Evolutionary conservation across 1,140 invertebrate species (phyloP), one percentile per base, ranked within the genome.

Genomic region (Laupala kohalensis): DNA sequence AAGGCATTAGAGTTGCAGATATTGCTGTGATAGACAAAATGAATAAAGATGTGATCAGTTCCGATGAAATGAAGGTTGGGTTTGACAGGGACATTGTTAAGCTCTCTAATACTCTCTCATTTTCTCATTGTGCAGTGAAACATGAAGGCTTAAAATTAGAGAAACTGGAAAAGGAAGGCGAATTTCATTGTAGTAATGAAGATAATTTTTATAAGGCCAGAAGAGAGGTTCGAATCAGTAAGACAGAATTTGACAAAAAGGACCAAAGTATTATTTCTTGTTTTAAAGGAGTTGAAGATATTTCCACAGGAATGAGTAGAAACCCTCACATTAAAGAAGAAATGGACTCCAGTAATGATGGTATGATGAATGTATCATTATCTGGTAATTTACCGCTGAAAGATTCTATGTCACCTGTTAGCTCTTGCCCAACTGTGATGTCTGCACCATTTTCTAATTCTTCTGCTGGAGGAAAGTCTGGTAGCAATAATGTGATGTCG

Each of bases 311-410:
- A 64, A 80, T 81, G 4, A 81, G 84, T 78, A 84, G 85, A 65
- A 85, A 85, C 75, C 82, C 83, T 25, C 81, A 83, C 75, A 84
- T 85, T 25, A 86, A 85, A 72, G 85, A 86, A 74, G 84, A 86
- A 78, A 78, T 84, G 24, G 78, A 79, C 67, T 74, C 75, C 25
- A 84, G 77, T 69, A 78, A 77, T 72, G 80, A 81, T 23, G 67
- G 29, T 23, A 27, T 68, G 25, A 29, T 29, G n/a, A 68, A 68
- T 12, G 29, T 68, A 27, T 29, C 67, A 24, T 68, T 68, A 29
- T 68, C 67, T 29, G 25, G 25, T 4, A 27, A 27, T 23, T 23
- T 68, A 12, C 26, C 29, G 5, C 5, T 68, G 67, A 68, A 68
- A 27, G 67, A 68, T 1, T 25, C 27, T n/a, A 68, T 5, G 9